These are phyloP conservation scores for Drosophila monieri DNA, from an alignment of 2,888 invertebrate genomes.

Conservation along the genomic window DNA sequence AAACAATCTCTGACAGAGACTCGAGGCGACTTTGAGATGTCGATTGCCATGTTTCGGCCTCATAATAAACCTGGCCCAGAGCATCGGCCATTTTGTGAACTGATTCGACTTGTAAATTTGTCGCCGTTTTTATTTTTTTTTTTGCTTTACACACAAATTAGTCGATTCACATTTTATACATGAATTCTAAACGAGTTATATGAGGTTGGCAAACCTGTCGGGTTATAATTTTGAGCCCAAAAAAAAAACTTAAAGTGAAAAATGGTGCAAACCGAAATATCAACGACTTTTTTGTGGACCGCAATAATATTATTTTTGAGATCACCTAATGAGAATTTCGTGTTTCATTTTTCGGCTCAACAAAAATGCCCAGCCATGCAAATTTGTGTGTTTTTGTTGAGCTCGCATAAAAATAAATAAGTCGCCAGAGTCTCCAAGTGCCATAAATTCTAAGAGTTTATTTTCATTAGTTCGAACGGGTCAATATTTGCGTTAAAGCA, in stretches of 20 bases:
- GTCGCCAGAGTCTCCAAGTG: conserved; percentile 45
- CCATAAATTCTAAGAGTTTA: conserved; percentile 72
- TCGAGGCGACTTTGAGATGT: conserved; percentile 10
- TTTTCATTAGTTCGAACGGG: conserved; percentile 43
- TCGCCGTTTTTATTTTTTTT: conserved; percentile 51
- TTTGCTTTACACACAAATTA: conserved; percentile 66
- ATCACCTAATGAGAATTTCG: conserved; percentile 71
- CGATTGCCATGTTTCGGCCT: conserved; percentile 65
- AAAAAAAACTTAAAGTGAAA: conserved; percentile 12
- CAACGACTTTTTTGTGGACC: conserved; percentile 9
- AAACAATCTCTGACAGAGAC: conserved; percentile 22
- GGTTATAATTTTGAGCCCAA: conserved; percentile 45
- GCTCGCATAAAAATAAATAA: conserved; percentile 68
- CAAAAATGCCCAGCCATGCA: conserved; percentile 64
- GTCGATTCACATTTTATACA: conserved; percentile 52
- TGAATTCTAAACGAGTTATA: conserved; percentile 66
- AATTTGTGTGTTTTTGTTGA: conserved; percentile 52
- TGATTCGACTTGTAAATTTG: conserved; percentile 62
- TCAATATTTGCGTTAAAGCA: conserved; percentile 72
- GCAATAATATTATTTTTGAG: conserved; percentile 40
- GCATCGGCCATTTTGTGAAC: conserved; percentile 45
- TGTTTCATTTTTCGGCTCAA: conserved; percentile 63
- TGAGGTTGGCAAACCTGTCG: conserved; percentile 66
- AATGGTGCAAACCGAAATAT: conserved; percentile 47
- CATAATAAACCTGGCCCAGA: conserved; percentile 46